phyloP scores from a whole-genome alignment of 1,140 invertebrate species.

The Coenobita brevimanus region DNA sequence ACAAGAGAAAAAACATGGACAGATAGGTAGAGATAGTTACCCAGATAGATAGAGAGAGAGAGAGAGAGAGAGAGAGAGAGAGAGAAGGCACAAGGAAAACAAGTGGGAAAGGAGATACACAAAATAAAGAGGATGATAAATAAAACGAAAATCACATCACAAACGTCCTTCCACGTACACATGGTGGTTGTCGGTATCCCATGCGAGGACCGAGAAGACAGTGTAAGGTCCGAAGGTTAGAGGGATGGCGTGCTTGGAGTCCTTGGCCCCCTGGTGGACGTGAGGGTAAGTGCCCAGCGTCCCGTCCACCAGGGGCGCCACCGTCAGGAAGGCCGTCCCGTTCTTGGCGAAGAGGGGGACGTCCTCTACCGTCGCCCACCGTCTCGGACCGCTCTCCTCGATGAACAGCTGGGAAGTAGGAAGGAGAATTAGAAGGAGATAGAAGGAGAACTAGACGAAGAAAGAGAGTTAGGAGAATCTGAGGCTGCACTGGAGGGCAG shows the following conservation, averaged over 20 bases:
- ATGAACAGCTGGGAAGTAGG: slow-evolving; percentile 49
- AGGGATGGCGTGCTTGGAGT: slow-evolving; percentile 67
- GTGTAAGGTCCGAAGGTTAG: slow-evolving; percentile 82
- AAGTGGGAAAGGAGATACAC: background rate
- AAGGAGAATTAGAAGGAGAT: background rate
- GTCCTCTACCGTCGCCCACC: slow-evolving; percentile 44
- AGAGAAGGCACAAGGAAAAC: background rate
- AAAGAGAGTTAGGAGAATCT: background rate
- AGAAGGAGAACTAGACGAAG: background rate
- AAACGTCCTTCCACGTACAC: slow-evolving; percentile 75
- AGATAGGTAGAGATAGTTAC: background rate
- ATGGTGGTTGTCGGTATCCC: slow-evolving; percentile 79
- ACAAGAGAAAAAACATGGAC: background rate
- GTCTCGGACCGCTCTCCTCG: slow-evolving; percentile 55
- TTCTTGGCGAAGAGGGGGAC: slow-evolving; percentile 68
- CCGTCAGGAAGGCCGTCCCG: slow-evolving; percentile 72
- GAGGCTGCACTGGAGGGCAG: no score
- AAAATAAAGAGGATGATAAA: background rate
- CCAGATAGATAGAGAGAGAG: slow-evolving; percentile 19
- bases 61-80: slow-evolving; percentile 30
- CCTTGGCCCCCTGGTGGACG: slow-evolving; percentile 71
- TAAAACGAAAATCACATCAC: background rate
- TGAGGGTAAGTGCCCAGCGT: slow-evolving; percentile 75
- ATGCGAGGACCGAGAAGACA: slow-evolving; percentile 80
- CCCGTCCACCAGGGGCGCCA: slow-evolving; percentile 76